Evolutionary conservation across 1,140 invertebrate genomes (phyloP), one percentile per base, ranked within the genome.

Genomic region (Drosophila watanabei): DNA sequence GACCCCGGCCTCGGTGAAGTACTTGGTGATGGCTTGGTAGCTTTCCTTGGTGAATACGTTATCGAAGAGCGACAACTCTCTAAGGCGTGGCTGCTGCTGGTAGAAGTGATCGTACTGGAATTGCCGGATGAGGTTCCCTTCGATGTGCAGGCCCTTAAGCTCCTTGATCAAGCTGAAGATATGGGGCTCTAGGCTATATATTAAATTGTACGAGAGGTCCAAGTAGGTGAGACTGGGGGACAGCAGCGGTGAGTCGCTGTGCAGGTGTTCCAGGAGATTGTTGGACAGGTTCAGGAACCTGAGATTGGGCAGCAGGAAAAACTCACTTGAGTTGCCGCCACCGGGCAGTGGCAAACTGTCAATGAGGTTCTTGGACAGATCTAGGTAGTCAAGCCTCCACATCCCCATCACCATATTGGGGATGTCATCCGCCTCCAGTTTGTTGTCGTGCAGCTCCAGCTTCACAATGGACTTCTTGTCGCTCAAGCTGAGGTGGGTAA

Each of bases 331-430:
- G 30, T 63, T 63, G 24, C 32, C 52, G 24, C 28, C 46, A 16
- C 24, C 1, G 24, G 33, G 68, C n/a, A 48, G 20, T 2, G 62
- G 45, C 14, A 89, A 30, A 1, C 72, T 46, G 4, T 69, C 58
- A 18, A 92, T 63, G 10, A 78, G 68, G 46, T 92, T 92, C 5
- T 72, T 70, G 9, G 91, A 87, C 8, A 92, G 52, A 52, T 92
- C 91, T 39, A 92, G 43, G 8, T 61, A 64, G 28, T 83, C 79
- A 18, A 92, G 56, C 58, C 90, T 85, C 76, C 80, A 76, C 90
- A 92, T 92, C 30, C 79, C 90, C 32, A 62, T 54, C 5, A 92
- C 41, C n/a, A 85, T 30, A 7, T 8, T 10, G 13, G 65, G 28
- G 8, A 56, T 63, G 8, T 37, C 68, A n/a, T 65, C 68, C 18